Conservation (phyloP, 1,140 invertebrate species). For the Mycetomoellerius zeteki region DNA sequence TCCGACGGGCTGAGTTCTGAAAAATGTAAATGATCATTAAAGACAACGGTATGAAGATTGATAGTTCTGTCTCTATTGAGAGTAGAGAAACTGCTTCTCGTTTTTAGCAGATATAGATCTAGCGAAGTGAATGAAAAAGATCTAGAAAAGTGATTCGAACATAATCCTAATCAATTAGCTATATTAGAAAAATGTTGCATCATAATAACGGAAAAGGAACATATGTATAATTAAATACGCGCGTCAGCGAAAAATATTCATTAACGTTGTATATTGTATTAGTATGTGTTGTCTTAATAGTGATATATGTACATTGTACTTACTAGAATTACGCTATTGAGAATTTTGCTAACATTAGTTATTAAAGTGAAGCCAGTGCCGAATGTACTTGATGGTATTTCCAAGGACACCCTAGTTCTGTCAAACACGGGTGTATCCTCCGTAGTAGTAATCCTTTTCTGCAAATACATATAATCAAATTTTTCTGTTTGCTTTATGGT, state of each 20-base stretch:
- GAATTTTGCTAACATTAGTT: slow-evolving; percentile 90
- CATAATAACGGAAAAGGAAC: background rate
- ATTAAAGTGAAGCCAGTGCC: slow-evolving; percentile 91
- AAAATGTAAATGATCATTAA: slow-evolving; percentile 74
- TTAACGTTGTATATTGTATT: background rate
- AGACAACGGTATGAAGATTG: background rate
- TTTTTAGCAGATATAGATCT: background rate
- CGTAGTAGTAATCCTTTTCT: slow-evolving; percentile 85
- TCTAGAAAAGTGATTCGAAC: slow-evolving; percentile 61
- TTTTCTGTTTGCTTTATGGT: background rate
- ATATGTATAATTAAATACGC: background rate
- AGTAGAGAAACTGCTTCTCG: background rate
- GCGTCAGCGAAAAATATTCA: background rate
- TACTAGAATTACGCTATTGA: slow-evolving; percentile 91
- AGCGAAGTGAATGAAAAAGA: slow-evolving; percentile 73
- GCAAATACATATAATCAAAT: slow-evolving; percentile 70
- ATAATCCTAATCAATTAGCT: background rate
- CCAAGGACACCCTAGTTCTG: slow-evolving; percentile 89
- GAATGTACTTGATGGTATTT: slow-evolving; percentile 90
- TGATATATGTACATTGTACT: slow-evolving; percentile 70
- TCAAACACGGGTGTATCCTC: slow-evolving; percentile 91
- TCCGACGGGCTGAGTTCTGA: slow-evolving; percentile 91
- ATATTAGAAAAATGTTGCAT: background rate
- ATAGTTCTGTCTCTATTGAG: background rate
- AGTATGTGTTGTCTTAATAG: background rate